A percentile compares a stretch with the other conserved stretches of the same genome.
Evolutionary conservation across 2,113 vertebrate species (phyloP).

Genomic region (Shinisaurus crocodilurus): DNA sequence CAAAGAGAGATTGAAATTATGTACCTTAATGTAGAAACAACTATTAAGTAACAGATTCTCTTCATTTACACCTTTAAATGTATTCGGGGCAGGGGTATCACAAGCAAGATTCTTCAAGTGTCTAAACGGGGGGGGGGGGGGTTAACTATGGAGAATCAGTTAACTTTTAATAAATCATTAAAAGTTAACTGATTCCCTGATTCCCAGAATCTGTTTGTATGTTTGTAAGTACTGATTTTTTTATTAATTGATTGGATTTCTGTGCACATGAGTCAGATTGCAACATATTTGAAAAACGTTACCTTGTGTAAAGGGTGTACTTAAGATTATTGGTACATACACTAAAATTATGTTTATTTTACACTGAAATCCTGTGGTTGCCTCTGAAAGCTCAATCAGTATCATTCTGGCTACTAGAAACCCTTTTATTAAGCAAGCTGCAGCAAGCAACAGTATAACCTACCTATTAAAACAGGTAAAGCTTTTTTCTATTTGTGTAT

Average conservation of each 20-base stretch:
- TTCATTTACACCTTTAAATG: not conserved
- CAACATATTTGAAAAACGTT: not conserved
- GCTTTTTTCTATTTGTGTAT: not conserved
- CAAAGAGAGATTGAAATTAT: not conserved
- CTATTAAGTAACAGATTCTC: not conserved
- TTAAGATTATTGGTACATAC: not conserved
- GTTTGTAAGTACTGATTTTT: not conserved
- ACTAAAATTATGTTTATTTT: not conserved
- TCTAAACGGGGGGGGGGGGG: not conserved
- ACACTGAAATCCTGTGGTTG: not conserved
- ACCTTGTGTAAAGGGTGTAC: not conserved
- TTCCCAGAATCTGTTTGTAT: not conserved
- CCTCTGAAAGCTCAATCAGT: not conserved
- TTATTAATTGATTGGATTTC: not conserved
- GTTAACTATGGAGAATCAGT: not conserved
- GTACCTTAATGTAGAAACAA: not conserved
- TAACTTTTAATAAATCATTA: not conserved
- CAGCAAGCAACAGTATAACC: not conserved
- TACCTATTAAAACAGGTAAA: slow-evolving; percentile 22
- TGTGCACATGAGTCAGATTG: not conserved
- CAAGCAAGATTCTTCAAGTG: not conserved
- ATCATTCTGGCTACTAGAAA: not conserved
- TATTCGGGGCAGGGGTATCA: not conserved
- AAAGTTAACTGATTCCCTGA: no score
- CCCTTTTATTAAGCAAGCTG: not conserved